phyloP scores from a whole-genome alignment of 1,140 invertebrate species.

The Anagrus nilaparvatae region DNA sequence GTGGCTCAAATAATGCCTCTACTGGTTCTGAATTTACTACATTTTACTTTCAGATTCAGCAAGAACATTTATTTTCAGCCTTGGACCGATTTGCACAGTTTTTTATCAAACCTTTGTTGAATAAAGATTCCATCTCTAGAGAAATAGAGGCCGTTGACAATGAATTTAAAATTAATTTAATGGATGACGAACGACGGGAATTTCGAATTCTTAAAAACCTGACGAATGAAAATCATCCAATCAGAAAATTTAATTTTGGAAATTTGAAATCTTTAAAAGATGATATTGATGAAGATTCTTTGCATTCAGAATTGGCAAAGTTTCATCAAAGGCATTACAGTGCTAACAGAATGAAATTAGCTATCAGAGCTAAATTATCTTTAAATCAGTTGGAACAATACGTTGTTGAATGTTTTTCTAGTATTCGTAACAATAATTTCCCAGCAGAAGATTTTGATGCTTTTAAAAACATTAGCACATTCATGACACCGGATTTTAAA shows the following conservation, averaged over 20 bases:
- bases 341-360: conserved; percentile 79
- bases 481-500: too few relatives aligned
- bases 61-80: conserved; percentile 60
- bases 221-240: conserved; percentile 59
- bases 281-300: conserved; percentile 51
- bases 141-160: conserved; percentile 90
- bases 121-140: conserved; percentile 71
- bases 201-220: too few relatives aligned
- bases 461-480: too few relatives aligned
- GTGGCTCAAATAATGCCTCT: conserved; percentile 73
- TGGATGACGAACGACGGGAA: too few relatives aligned
- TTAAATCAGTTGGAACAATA: too few relatives aligned
- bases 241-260: conserved; percentile 74
- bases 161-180: too few relatives aligned
- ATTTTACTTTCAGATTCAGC: conserved; percentile 81
- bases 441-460: too few relatives aligned
- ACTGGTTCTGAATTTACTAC: conserved; percentile 77
- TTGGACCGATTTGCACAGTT: conserved; percentile 85
- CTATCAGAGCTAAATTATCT: too few relatives aligned
- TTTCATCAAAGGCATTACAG: conserved; percentile 78
- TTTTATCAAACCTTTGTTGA: conserved; percentile 81
- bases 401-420: too few relatives aligned
- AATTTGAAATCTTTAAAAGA: conserved; percentile 68
- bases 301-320: conserved; percentile 59
- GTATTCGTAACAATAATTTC: too few relatives aligned